Evolutionary conservation across 2,113 vertebrate species (phyloP), one percentile per base, ranked within the genome.

Genomic region (Ranitomeya variabilis): DNA sequence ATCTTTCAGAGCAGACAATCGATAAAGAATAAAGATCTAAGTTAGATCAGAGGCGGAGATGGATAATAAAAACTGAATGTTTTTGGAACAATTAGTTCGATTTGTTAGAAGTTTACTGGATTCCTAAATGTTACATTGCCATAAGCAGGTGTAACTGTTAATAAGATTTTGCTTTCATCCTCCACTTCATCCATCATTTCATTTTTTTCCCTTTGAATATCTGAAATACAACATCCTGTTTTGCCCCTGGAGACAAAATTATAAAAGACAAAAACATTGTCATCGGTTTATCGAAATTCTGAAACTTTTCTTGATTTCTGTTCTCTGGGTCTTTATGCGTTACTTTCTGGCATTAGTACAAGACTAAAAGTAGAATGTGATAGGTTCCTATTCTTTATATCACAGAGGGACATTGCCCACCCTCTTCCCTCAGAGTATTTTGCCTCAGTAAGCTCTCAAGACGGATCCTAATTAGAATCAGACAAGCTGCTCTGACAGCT

Each of bases 391-490:
- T 64, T 57, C 57, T 76, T 83, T 45, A 74, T 76, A 67, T 81
- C 86, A 80, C 80, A 89, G 80, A 78, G 81, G 81, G 74, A 89
- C 73, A 15, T 8, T 85, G 74, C 81, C 81, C 45, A 57, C 55
- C 57, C 79, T 19, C 60, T 89, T 79, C 51, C 67, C 81, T 78
- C 51, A 45, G 87, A 85, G 60, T 77, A 89, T 89, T 89, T 92
- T 92, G 91, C 84, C 64, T 90, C 85, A 37, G 57, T 90, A 82
- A 89, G 85, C 91, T 91, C 88, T 92, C 87, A 87, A 89, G 82
- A 85, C 90, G 90, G 90, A 82, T 9, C n/a, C 91, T 92, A 89
- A 91, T 91, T 76, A 80, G 92, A 93, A 87, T 78, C 82, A 85
- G 74, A 85, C 81, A 79, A 79, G 73, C 73, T 54, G 60, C 89